Evolutionary conservation across 2,888 invertebrate species (phyloP).

Genomic region (Athetis lepigone): DNA sequence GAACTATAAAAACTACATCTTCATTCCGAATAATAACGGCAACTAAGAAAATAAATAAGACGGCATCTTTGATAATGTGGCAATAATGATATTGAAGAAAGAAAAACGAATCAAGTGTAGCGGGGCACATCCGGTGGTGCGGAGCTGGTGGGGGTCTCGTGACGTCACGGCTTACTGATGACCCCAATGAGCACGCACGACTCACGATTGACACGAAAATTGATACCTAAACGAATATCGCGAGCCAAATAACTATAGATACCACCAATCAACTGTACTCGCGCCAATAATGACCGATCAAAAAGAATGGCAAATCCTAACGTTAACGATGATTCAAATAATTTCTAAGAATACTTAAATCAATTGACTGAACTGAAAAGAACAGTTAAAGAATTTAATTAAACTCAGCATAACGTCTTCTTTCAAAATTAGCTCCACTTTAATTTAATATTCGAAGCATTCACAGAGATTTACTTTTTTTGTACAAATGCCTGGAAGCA

Average conservation of each 20-base stretch:
- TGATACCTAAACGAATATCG: conserved; percentile 65
- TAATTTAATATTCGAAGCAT: conserved; percentile 42
- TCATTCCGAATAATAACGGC: conserved; percentile 83
- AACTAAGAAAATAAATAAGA: conserved; percentile 83
- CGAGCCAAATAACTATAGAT: conserved; percentile 57
- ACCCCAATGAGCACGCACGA: conserved; percentile 45
- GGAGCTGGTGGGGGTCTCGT: conserved; percentile 38
- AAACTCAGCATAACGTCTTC: conserved; percentile 9
- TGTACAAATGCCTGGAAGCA: conserved; percentile 25
- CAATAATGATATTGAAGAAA: conserved; percentile 79
- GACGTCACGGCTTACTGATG: conserved; percentile 41
- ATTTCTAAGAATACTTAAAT: conserved; percentile 39
- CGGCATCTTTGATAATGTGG: conserved; percentile 79
- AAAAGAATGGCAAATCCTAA: conserved; percentile 52
- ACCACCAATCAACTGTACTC: conserved; percentile 52
- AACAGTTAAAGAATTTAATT: conserved; percentile 25
- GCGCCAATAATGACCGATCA: conserved; percentile 43
- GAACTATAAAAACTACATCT: conserved; percentile 82
- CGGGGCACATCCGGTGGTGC: conserved; percentile 75
- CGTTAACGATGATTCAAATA: conserved; percentile 13
- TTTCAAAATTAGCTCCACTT: conserved; percentile 30
- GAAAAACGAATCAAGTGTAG: conserved; percentile 71
- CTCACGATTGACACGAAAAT: conserved; percentile 65
- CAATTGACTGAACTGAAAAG: conserved; percentile 17
- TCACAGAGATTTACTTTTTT: conserved; percentile 26